phyloP scores from a whole-genome alignment of 2,113 vertebrate genomes.

The Pseudonaja textilis region DNA sequence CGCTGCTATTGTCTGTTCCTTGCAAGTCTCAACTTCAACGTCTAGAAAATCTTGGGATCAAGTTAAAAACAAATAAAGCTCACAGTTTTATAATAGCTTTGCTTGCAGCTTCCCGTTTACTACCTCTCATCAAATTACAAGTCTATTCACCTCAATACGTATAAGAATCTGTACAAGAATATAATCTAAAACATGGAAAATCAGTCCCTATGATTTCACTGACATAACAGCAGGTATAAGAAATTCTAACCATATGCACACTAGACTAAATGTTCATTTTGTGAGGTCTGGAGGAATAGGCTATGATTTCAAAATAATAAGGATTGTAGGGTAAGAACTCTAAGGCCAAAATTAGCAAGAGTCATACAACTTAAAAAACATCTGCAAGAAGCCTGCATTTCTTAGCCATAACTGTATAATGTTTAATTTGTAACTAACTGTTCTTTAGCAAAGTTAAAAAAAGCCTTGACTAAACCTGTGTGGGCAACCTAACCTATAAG shows the following conservation, averaged over 20 bases:
- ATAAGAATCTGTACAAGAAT: neutral
- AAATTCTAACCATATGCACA: neutral
- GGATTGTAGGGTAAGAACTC: neutral
- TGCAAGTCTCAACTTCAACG: conserved; percentile 16
- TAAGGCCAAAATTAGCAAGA: neutral
- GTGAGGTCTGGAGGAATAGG: neutral
- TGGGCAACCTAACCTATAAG: neutral
- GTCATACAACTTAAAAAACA: neutral
- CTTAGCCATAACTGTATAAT: neutral
- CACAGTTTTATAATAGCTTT: neutral
- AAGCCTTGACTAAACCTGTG: neutral
- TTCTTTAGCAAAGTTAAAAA: neutral
- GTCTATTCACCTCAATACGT: neutral
- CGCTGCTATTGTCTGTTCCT: neutral
- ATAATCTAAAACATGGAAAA: neutral
- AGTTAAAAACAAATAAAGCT: accelerated
- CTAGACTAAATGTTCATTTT: neutral
- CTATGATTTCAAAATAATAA: conserved; percentile 11
- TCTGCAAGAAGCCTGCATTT: neutral
- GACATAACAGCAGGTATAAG: neutral
- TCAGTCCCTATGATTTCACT: neutral
- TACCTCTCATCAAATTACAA: neutral
- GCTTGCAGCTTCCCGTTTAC: neutral
- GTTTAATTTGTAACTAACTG: conserved; percentile 17
- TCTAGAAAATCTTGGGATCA: conserved; percentile 11